A percentile compares a stretch with the other conserved stretches of the same genome.
phyloP scores from a whole-genome alignment of 2,113 vertebrate genomes.

The Scytalopus superciliaris region DNA sequence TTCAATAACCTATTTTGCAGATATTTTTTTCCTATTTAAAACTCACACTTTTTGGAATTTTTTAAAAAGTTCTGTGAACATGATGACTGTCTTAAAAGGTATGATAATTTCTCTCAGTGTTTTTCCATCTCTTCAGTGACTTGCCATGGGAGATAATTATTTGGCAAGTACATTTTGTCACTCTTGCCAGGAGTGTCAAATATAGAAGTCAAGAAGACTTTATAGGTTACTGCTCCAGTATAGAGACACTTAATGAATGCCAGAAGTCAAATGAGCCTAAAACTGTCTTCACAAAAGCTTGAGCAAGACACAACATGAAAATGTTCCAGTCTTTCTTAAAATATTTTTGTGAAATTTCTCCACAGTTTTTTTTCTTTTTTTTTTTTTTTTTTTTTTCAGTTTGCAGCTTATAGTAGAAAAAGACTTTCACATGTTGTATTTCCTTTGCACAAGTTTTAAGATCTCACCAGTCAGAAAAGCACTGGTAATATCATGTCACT shows the following conservation, averaged over 20 bases:
- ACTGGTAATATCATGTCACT: not conserved
- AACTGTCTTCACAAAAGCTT: slow-evolving; percentile 5
- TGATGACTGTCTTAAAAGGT: slow-evolving; percentile 11
- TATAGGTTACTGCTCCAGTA: not conserved
- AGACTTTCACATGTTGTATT: not conserved
- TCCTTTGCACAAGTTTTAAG: not conserved
- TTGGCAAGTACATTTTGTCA: slow-evolving; percentile 50
- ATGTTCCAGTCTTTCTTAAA: not conserved
- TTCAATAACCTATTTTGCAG: not conserved
- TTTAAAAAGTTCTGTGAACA: not conserved
- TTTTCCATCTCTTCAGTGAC: slow-evolving; percentile 57
- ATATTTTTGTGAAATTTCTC: not conserved
- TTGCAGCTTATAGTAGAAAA: not conserved
- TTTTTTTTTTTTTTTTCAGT: not conserved
- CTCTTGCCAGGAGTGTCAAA: slow-evolving; percentile 53
- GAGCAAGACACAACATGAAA: slow-evolving; percentile 56
- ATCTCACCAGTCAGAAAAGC: not conserved
- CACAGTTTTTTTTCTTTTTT: not conserved
- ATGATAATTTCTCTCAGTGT: slow-evolving; percentile 39
- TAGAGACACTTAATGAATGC: not conserved
- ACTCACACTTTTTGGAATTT: not conserved
- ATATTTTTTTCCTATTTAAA: not conserved
- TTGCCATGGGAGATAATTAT: slow-evolving; percentile 50
- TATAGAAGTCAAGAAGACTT: slow-evolving; percentile 53
- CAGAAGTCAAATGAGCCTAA: slow-evolving; percentile 61